Percentiles rank a stretch among this genome's conserved stretches.
These are phyloP conservation scores for Semotilus atromaculatus DNA, from an alignment of 2,797 vertebrate genomes.

Conservation along the genomic window DNA sequence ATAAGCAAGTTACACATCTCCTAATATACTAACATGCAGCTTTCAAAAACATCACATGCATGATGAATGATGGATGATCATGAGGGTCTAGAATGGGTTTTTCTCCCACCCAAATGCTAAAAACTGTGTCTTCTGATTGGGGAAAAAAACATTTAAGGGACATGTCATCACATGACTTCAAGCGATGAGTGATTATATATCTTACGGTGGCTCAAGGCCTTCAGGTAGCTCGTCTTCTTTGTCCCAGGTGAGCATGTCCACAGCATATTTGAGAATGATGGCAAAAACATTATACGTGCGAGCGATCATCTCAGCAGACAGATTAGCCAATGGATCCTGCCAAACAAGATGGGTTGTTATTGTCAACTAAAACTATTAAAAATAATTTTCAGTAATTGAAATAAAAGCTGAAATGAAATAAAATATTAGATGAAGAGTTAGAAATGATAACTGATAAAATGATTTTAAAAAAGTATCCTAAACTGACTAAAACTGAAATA, in stretches of 20 bases:
- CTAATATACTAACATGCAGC: neutral
- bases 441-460: too few relatives aligned
- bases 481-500: too few relatives aligned
- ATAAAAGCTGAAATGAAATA: neutral
- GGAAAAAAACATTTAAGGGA: neutral
- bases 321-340: slow-evolving; percentile 89
- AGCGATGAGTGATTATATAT: neutral
- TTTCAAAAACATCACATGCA: neutral
- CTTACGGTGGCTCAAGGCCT: slow-evolving; percentile 87
- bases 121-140: neutral
- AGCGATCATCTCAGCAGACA: slow-evolving; percentile 88
- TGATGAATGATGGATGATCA: slow-evolving; percentile 6
- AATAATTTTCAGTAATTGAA: neutral
- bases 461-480: too few relatives aligned
- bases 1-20: neutral
- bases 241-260: slow-evolving; percentile 96
- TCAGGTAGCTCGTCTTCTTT: slow-evolving; percentile 88
- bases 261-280: slow-evolving; percentile 92
- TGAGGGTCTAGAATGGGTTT: neutral
- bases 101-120: neutral
- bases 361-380: neutral
- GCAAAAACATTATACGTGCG: slow-evolving; percentile 90
- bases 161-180: neutral
- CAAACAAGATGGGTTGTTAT: neutral
- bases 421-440: too few relatives aligned